A percentile compares a stretch with the other conserved stretches of the same genome.
phyloP scores from a whole-genome alignment of 2,888 invertebrate species.

The Meghimatium bilineatum region DNA sequence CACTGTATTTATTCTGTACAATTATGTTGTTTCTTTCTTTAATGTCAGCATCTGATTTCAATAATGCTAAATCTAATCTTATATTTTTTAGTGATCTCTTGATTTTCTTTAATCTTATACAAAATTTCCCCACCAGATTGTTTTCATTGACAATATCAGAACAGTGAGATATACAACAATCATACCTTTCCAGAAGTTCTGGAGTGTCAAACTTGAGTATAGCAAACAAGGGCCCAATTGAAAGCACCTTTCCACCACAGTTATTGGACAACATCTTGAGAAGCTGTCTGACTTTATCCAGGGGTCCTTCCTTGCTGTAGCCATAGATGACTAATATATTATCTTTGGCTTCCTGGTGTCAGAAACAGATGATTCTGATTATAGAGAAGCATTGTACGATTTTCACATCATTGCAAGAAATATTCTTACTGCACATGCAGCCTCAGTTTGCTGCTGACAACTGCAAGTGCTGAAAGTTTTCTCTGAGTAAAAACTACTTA shows the following conservation, averaged over 20 bases:
- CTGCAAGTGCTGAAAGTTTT: not conserved
- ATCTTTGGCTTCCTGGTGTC: conserved; percentile 48
- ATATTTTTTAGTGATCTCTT: too few species aligned
- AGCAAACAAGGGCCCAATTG: conserved; percentile 82
- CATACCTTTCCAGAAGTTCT: conserved; percentile 82
- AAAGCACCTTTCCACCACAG: conserved; percentile 87
- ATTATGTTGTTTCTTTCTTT: too few species aligned
- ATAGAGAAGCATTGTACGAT: not conserved
- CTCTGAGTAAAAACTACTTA: too few species aligned
- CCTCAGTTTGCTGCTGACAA: not conserved
- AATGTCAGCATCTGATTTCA: too few species aligned
- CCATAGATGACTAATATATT: conserved; percentile 83
- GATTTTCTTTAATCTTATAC: too few species aligned
- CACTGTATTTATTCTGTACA: too few species aligned
- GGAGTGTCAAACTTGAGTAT: conserved; percentile 84
- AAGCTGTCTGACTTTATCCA: conserved; percentile 81
- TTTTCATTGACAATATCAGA: not conserved
- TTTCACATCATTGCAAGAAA: not conserved
- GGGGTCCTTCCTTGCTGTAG: conserved; percentile 82
- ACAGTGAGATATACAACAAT: not conserved
- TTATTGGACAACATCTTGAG: conserved; percentile 86
- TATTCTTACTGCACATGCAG: not conserved
- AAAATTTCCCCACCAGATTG: too few species aligned
- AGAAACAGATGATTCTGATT: not conserved
- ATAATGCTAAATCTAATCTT: too few species aligned